Base-by-base conservation (phyloP, 1,140 invertebrate species). In the Penaeus indicus region DNA sequence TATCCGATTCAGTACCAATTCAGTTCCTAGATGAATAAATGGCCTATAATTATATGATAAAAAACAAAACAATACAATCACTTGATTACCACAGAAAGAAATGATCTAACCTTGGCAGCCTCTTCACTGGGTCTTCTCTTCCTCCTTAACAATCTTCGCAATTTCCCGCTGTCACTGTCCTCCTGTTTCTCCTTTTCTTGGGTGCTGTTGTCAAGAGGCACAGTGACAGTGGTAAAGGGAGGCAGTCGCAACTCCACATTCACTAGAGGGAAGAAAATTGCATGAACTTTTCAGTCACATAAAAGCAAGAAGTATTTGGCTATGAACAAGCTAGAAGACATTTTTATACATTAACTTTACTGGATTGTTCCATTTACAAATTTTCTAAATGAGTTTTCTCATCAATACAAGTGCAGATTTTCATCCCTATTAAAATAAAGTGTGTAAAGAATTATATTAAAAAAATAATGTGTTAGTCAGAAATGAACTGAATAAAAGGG, bases 241-340 rank as follows among this genome's bases (percentile, higher is more conserved):
- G 85, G 85, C n/a, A 86, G 85, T 25, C 85, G 85, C 32, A 86
- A 19, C 72, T 86, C 85, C 54, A 86, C 85, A 80, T 81, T 80
- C 13, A 78, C 85, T 86, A 77, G 18, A 86, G 80, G 54, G 22
- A 77, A 54, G 11, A 54, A 54, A 1, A 13, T 54, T 13, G 7
- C 11, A 54, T 54, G 1, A 54, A 13, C 54, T 54, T 54, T 54
- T 13, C 54, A 5, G 1, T 54, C 10, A 54, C 11, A 54, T 0
- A 0, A 54, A 54, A 54, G 11, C 5, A 4, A 42, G 38, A 8
- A 42, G 32, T 32, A 32, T 32, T 32, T 32, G 38, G 38, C 38
- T 0, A 42, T 42, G 38, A 42, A 8, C 7, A 42, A 42, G 7
- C n/a, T n/a, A n/a, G n/a, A n/a, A n/a, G n/a, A n/a, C n/a, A n/a